Evolutionary conservation across 92 coral and sea anemone genomes (phyloP).

Genomic region (Zoanthus gigantus): DNA sequence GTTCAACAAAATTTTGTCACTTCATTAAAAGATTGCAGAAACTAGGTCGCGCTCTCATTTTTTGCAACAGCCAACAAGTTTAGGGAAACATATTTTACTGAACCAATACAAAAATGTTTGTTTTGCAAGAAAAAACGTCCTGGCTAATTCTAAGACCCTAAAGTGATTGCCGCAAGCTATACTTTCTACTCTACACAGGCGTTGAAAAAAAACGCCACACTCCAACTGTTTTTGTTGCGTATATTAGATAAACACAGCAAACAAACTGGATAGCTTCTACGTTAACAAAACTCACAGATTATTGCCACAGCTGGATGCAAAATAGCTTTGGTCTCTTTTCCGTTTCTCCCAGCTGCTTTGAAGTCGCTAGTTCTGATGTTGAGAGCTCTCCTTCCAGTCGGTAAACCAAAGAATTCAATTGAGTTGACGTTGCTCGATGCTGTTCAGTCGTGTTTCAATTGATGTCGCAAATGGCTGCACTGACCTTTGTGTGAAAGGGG

Average conservation of each 20-base stretch:
- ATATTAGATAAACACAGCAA: slow-evolving; percentile 11
- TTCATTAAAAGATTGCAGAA: background rate
- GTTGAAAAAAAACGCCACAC: background rate
- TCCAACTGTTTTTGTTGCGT: slow-evolving; percentile 5
- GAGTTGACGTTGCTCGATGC: background rate
- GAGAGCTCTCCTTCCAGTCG: background rate
- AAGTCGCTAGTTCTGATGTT: background rate
- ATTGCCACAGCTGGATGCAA: background rate
- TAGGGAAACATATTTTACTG: background rate
- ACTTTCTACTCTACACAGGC: background rate
- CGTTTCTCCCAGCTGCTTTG: background rate
- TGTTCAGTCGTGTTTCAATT: slow-evolving; percentile 12
- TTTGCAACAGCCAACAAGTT: background rate
- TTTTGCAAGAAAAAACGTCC: background rate
- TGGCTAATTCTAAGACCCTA: background rate
- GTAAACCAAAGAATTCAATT: background rate
- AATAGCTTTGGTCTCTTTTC: background rate
- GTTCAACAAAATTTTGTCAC: background rate
- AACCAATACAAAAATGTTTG: background rate
- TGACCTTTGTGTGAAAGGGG: slow-evolving; percentile 40
- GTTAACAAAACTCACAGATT: slow-evolving; percentile 23
- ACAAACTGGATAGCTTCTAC: background rate
- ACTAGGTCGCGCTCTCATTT: background rate
- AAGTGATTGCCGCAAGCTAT: background rate
- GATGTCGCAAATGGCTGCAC: background rate